Evolutionary conservation across 2,888 invertebrate genomes (phyloP).

Genomic region (Hypselothyrea guttata): DNA sequence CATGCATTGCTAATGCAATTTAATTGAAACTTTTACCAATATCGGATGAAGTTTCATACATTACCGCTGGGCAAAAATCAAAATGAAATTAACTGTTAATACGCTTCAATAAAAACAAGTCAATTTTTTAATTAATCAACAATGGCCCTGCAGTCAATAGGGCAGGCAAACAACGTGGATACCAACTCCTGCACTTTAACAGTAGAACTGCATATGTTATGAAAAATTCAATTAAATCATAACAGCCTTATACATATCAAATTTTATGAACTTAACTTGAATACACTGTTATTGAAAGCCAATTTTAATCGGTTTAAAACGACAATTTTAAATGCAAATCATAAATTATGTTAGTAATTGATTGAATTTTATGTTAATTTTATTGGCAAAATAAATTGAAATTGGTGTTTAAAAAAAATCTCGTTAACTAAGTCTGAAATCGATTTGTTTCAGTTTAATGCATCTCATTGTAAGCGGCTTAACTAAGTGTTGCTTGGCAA

Average conservation of each 20-base stretch:
- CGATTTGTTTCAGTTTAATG: constrained; percentile 24
- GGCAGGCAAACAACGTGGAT: neutral
- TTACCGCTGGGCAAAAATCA: neutral
- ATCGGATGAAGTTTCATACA: constrained; percentile 6
- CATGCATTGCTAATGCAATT: constrained; percentile 50
- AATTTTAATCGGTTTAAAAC: constrained; percentile 4
- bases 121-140: constrained; percentile 30
- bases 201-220: constrained; percentile 1
- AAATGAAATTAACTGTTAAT: neutral
- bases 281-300: no score
- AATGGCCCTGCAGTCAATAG: neutral
- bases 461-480: constrained; percentile 18
- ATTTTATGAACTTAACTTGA: no score
- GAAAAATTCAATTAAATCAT: no score
- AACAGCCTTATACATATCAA: no score
- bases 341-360: no score
- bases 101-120: constrained; percentile 22
- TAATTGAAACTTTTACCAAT: constrained; percentile 40
- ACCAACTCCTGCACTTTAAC: neutral
- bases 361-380: neutral
- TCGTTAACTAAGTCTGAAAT: constrained; percentile 13
- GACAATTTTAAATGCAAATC: neutral
- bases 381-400: neutral
- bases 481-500: constrained; percentile 14
- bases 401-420: neutral